phyloP scores from a whole-genome alignment of 2,797 vertebrate species.

The Chaetodon trifasciatus region DNA sequence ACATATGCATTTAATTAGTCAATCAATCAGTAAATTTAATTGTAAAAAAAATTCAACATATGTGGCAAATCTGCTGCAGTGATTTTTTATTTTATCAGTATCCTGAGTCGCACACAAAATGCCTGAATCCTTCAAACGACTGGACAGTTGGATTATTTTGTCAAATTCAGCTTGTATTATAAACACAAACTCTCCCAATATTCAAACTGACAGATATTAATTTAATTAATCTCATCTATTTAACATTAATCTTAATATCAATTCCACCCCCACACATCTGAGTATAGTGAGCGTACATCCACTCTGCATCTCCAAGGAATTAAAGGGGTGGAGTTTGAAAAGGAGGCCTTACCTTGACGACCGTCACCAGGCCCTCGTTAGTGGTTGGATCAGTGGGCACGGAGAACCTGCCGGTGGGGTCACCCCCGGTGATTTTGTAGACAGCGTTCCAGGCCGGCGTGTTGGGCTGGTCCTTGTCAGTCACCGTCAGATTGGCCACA shows the following conservation, averaged over 20 bases:
- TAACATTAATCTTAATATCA: not conserved
- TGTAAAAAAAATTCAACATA: not conserved
- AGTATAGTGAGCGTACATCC: not conserved
- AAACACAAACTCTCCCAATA: not conserved
- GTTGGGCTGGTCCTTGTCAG: conserved; percentile 97
- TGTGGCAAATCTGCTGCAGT: conserved; percentile 1
- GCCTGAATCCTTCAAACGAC: not conserved
- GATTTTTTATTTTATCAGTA: not conserved
- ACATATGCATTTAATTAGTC: too few species aligned
- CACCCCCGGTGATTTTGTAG: conserved; percentile 93
- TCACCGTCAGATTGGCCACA: conserved; percentile 94
- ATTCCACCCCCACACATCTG: not conserved
- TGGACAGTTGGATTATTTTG: not conserved
- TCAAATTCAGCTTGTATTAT: not conserved
- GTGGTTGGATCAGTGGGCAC: conserved; percentile 94
- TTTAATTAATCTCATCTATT: not conserved
- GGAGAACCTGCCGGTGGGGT: conserved; percentile 91
- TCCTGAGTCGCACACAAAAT: not conserved
- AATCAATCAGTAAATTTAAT: not conserved
- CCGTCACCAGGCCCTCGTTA: conserved; percentile 96
- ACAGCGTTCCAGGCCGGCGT: conserved; percentile 93
- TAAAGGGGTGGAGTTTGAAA: conserved; percentile 28
- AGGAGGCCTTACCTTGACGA: conserved; percentile 90
- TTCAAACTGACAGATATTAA: not conserved
- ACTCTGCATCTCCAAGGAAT: conserved; percentile 24